A percentile compares a stretch with the other conserved stretches of the same genome.
phyloP scores from a whole-genome alignment of 2,888 invertebrate genomes.

The Eupithecia dodoneata region DNA sequence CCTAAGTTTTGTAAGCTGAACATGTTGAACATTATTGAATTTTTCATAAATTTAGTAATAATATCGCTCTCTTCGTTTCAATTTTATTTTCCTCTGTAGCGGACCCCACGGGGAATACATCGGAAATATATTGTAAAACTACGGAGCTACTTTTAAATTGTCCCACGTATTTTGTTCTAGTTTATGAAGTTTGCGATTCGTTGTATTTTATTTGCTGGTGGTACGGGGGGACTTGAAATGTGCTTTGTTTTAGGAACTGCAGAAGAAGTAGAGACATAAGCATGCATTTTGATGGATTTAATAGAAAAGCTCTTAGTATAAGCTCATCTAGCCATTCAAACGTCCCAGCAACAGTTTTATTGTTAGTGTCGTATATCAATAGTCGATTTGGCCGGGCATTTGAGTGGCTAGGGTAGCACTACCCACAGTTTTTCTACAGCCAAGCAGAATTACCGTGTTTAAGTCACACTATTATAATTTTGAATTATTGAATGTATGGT shows the following conservation, averaged over 20 bases:
- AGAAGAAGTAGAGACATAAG: not conserved
- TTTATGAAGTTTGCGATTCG: constrained; percentile 40
- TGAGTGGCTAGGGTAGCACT: too few species aligned
- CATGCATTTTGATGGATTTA: not conserved
- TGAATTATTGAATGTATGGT: too few species aligned
- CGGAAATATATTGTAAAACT: constrained; percentile 52
- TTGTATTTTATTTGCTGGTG: constrained; percentile 29
- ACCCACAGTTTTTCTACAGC: too few species aligned
- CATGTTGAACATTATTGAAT: constrained; percentile 47
- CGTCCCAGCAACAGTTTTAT: too few species aligned
- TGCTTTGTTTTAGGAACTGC: constrained; percentile 10
- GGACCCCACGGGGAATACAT: constrained; percentile 40
- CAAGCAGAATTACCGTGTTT: too few species aligned
- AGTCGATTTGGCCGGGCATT: too few species aligned
- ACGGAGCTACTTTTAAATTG: constrained; percentile 48
- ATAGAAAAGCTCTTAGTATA: not conserved
- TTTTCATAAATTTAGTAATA: constrained; percentile 59
- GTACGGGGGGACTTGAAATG: constrained; percentile 17
- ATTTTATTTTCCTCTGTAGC: constrained; percentile 51
- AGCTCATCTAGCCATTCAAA: too few species aligned
- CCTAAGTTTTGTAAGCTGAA: constrained; percentile 26
- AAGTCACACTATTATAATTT: too few species aligned
- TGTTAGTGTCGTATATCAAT: too few species aligned
- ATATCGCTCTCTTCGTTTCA: constrained; percentile 50
- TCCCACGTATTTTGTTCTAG: constrained; percentile 48